phyloP scores from a whole-genome alignment of 1,140 invertebrate genomes.

The Caenorhabditis inopinata region DNA sequence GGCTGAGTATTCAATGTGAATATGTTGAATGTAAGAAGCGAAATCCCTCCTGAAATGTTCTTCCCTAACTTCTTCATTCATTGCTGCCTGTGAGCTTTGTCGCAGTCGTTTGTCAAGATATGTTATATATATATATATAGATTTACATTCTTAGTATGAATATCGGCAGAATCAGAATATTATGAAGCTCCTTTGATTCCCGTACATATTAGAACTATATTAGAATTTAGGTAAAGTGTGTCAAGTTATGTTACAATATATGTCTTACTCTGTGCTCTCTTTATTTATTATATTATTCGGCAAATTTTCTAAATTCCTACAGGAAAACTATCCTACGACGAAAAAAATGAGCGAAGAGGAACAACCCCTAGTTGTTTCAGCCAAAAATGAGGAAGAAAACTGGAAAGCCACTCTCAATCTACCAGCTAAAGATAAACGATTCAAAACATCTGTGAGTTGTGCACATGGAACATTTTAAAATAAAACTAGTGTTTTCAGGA shows the following conservation, averaged over 20 bases:
- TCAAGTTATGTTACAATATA: too few relatives aligned
- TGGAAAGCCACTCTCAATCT: constrained; percentile 95
- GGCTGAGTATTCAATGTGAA: background rate
- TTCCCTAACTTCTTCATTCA: background rate
- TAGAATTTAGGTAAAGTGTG: too few relatives aligned
- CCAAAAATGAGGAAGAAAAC: constrained; percentile 70
- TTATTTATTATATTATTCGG: too few relatives aligned
- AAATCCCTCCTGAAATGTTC: background rate
- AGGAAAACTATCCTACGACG: constrained; percentile 12
- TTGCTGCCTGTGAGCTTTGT: background rate
- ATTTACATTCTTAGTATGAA: too few relatives aligned
- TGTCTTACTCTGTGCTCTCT: too few relatives aligned
- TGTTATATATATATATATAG: too few relatives aligned
- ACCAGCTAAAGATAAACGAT: constrained; percentile 89
- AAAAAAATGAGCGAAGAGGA: constrained; percentile 14
- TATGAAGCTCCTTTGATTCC: too few relatives aligned
- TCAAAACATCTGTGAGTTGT: constrained; percentile 93
- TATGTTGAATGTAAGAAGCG: background rate
- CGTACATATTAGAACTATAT: too few relatives aligned
- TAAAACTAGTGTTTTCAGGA: too few relatives aligned
- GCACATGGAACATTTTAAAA: too few relatives aligned
- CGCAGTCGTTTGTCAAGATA: too few relatives aligned
- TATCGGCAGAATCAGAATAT: too few relatives aligned
- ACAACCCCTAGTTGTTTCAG: constrained; percentile 21
- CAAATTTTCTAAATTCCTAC: background rate